These are phyloP conservation scores for Cottus gobio DNA, from an alignment of 2,113 vertebrate species.

Conservation along the genomic window DNA sequence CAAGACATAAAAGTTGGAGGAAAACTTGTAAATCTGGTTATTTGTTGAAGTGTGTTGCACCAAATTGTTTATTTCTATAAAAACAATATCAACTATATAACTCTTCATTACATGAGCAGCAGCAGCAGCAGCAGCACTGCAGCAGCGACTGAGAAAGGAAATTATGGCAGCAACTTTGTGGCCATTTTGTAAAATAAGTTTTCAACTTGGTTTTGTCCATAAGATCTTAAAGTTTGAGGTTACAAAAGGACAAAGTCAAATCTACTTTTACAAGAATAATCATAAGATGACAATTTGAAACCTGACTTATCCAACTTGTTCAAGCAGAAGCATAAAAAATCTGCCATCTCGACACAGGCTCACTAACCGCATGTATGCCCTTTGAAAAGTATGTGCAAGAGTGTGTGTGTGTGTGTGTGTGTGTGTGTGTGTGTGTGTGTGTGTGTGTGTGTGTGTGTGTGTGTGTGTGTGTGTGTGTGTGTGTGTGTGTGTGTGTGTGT, in stretches of 20 bases:
- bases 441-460: slow-evolving; percentile 3
- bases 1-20: background rate
- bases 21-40: background rate
- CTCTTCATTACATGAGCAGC: background rate
- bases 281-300: slow-evolving; percentile 28
- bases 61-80: too few species aligned
- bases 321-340: slow-evolving; percentile 26
- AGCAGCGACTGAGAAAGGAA: background rate
- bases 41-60: slow-evolving; percentile 1
- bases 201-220: slow-evolving; percentile 4
- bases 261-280: slow-evolving; percentile 20
- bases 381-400: slow-evolving; percentile 12
- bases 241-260: slow-evolving; percentile 39
- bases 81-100: background rate
- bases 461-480: slow-evolving; percentile 15
- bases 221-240: slow-evolving; percentile 20
- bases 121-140: slow-evolving; percentile 5
- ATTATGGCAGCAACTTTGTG: background rate
- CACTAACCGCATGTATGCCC: slow-evolving; percentile 5
- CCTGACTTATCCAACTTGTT: slow-evolving; percentile 40
- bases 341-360: slow-evolving; percentile 23
- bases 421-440: slow-evolving; percentile 30
- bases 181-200: slow-evolving; percentile 8
- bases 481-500: slow-evolving; percentile 5
- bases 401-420: slow-evolving; percentile 28